Evolutionary conservation across 1,140 invertebrate species (phyloP), one percentile per base, ranked within the genome.

Genomic region (Batillaria attramentaria): DNA sequence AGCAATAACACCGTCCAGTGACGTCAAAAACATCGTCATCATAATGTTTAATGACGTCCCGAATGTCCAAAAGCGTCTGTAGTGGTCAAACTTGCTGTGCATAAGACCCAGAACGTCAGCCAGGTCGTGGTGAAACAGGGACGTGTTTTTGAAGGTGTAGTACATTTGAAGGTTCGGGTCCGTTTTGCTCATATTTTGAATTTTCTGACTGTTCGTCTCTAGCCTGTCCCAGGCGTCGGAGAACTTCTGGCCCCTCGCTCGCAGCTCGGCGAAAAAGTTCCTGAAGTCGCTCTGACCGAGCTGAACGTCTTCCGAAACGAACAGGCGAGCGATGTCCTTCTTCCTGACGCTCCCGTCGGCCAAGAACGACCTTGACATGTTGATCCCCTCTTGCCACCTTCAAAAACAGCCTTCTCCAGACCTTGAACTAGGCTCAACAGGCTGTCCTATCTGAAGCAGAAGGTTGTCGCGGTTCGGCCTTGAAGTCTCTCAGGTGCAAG

Each of bases 191-290:
- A 28, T 13, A 39, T 78, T 74, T 76, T 70, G 78, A 28, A 80
- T 73, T 18, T 33, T 28, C 28, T 62, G 10, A 1, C 57, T 43
- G 6, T 37, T n/a, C 10, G 13, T 43, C 24, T 54, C n/a, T 3
- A 83, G 50, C 35, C 69, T 54, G 6, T 35, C 69, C 81, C 81
- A 83, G 35, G 50, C 31, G 69, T 83, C 82, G 66, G 35, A 78
- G 0, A 83, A 28, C 33, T 72, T 46, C 35, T 77, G 76, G 2
- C 79, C 79, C 31, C 79, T 37, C 1, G 66, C 66, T 54, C 82
- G 37, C 31, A 83, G 72, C 35, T 77, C 79, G 5, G 62, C 41
- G 72, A 83, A 83, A 57, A 81, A 83, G 6, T 77, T 70, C 3
- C 57, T 66, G 8, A 83, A 46, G n/a, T 72, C 60, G 33, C 73